Conservation (phyloP, 2,113 vertebrate genomes). For the Puffinus mauretanicus region DNA sequence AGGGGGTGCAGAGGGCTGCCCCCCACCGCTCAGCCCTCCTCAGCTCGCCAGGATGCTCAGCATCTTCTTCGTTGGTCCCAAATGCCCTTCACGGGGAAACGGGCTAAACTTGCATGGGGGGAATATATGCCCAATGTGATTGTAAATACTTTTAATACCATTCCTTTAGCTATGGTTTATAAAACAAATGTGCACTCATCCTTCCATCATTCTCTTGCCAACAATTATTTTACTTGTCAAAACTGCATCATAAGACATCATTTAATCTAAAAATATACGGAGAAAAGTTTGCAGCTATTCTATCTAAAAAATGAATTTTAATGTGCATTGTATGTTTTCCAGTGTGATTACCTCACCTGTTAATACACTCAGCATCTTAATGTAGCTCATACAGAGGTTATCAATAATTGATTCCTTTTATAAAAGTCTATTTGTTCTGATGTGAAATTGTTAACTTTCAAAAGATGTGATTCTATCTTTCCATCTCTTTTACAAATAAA, state of each 20-base stretch:
- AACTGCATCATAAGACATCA: background rate
- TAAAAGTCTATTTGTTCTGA: background rate
- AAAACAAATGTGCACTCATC: background rate
- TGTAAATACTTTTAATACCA: no score
- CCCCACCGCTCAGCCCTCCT: background rate
- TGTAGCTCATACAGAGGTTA: background rate
- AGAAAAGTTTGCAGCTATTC: background rate
- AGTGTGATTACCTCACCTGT: background rate
- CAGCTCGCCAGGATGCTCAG: background rate
- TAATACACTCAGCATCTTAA: background rate
- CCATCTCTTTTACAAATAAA: background rate
- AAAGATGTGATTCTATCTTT: background rate
- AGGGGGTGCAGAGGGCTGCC: background rate
- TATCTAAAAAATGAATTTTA: background rate
- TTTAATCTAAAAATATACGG: background rate
- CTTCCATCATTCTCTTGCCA: background rate
- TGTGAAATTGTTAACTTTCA: background rate
- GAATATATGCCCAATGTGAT: rapidly evolving
- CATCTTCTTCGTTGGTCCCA: background rate
- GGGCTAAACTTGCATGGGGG: rapidly evolving
- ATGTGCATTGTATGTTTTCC: background rate
- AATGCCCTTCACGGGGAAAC: rapidly evolving
- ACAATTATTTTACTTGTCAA: background rate
- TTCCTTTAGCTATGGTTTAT: background rate
- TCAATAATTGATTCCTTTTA: background rate